A percentile compares a stretch with the other conserved stretches of the same genome.
These are phyloP conservation scores for Oncorhynchus gorbuscha DNA, from an alignment of 2,113 vertebrate species.

Conservation along the genomic window DNA sequence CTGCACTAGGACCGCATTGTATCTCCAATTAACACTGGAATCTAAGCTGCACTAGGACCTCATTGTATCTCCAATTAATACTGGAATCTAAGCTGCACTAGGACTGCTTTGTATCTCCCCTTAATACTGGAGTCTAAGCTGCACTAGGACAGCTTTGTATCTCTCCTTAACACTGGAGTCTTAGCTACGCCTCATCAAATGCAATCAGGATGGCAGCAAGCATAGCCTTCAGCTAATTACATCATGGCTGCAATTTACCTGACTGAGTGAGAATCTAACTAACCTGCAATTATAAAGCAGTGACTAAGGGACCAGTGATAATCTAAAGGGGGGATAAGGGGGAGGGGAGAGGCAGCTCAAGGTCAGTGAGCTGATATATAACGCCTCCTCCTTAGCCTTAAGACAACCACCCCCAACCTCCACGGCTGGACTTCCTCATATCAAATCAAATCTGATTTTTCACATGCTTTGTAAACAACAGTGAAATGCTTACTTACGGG, in stretches of 20 bases:
- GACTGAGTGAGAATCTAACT: conserved; percentile 43
- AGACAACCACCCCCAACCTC: conserved; percentile 8
- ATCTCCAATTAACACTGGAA: conserved; percentile 31
- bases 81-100: conserved; percentile 14
- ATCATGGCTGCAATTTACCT: conserved; percentile 33
- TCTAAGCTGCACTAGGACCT: conserved; percentile 3
- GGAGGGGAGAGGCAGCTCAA: conserved; percentile 29
- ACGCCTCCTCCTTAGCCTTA: conserved; percentile 11
- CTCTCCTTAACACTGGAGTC: conserved; percentile 31
- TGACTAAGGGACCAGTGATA: conserved; percentile 22
- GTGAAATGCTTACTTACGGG: no score
- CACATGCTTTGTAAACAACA: no score
- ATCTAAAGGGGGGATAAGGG: conserved; percentile 17
- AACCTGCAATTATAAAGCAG: conserved; percentile 31
- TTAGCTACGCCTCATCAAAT: conserved; percentile 14
- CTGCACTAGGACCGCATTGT: conserved; percentile 21
- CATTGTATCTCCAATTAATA: conserved; percentile 26
- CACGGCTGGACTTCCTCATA: no score
- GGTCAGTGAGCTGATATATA: conserved; percentile 32
- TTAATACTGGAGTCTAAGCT: no score
- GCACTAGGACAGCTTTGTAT: conserved; percentile 23
- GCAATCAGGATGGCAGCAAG: neutral
- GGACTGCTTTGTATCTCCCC: no score
- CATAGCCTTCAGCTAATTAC: conserved; percentile 11
- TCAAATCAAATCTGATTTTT: no score